Conservation (phyloP, 1,140 invertebrate genomes). For the Conus ventricosus region DNA sequence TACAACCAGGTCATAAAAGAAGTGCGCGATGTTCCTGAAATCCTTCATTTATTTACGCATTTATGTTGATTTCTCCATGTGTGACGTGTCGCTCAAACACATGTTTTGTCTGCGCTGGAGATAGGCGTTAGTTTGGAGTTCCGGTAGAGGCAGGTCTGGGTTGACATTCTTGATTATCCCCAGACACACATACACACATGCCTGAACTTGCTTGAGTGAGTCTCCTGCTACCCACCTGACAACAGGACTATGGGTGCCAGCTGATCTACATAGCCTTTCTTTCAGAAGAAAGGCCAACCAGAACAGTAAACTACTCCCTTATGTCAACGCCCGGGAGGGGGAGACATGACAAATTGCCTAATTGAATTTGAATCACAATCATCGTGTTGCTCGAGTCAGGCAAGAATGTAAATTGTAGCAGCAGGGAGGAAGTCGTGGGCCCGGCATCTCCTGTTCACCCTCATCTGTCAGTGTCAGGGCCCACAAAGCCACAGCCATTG, state of each 20-base stretch:
- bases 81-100: too few relatives aligned
- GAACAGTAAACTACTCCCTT: background rate
- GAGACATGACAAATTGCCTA: constrained; percentile 24
- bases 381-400: constrained; percentile 24
- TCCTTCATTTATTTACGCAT: too few relatives aligned
- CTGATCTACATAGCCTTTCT: background rate
- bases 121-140: too few relatives aligned
- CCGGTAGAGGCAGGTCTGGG: too few relatives aligned
- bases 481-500: background rate
- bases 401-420: constrained; percentile 26
- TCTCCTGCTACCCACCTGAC: too few relatives aligned
- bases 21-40: too few relatives aligned
- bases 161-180: too few relatives aligned
- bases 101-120: too few relatives aligned
- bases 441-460: background rate
- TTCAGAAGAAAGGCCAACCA: background rate
- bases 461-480: constrained; percentile 23
- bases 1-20: too few relatives aligned
- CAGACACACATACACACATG: too few relatives aligned
- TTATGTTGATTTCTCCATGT: too few relatives aligned
- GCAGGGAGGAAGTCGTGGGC: background rate
- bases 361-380: constrained; percentile 33
- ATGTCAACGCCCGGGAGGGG: background rate
- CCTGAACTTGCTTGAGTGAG: too few relatives aligned
- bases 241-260: background rate